Base-by-base conservation (phyloP, 1,140 invertebrate genomes). In the Drosophila albomicans region DNA sequence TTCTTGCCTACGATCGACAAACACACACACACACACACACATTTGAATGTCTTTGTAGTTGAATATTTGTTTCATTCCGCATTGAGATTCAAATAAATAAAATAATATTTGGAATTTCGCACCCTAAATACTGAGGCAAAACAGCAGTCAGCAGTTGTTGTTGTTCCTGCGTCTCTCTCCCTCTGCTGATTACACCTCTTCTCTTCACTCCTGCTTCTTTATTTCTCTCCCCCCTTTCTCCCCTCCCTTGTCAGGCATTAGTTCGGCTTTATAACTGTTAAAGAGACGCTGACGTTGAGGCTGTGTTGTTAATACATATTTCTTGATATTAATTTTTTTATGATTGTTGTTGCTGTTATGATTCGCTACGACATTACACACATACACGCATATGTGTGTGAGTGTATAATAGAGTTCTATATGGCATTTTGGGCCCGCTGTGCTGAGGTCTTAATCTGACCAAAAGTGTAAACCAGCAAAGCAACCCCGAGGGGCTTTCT, bases 41-140 rank as follows among this genome's bases (percentile, higher is more conserved):
- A 52, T n/a, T 11, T 28, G 5, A 38, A 10, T 38, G 10, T 10
- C 0, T 10, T 38, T 30, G 25, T 8, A 38, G 8, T 45, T 38
- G 16, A 38, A 35, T 52, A 32, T 81, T 79, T 79, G 72, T 87
- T 79, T 87, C 79, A 79, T 65, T 77, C 49, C 48, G 59, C 71
- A 84, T 91, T 91, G 74, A 82, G 72, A 86, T 87, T 91, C 78
- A 81, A 89, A 91, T 91, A 91, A 91, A 91, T 91, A 91, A 87
- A 91, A 89, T 91, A 91, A 91, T 91, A 91, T 91, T 91, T 89
- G 82, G 75, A 61, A 81, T 79, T 90, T 91, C 73, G 90, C 89
- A 91, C 89, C 85, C 89, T 84, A 91, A 91, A 78, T 67, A 78
- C 38, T 52, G 16, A 46, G 57, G 64, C 46, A 61, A 25, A 76